A percentile compares a stretch with the other conserved stretches of the same genome.
Conservation (phyloP, 2,888 invertebrate species). For the Ferrisia virgata region DNA sequence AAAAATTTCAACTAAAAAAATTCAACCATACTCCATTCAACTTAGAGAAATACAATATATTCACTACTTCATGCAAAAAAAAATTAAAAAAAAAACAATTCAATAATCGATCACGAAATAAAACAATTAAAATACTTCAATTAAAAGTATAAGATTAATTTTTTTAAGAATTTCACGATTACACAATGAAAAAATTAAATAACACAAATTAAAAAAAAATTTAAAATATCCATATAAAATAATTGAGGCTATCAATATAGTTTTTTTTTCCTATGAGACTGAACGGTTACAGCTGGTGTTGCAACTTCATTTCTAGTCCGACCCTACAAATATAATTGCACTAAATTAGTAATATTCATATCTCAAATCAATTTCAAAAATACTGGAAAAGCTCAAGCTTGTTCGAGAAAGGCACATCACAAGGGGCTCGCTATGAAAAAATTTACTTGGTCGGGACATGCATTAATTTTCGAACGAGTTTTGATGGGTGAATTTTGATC, state of each 20-base stretch:
- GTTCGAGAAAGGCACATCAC: not conserved
- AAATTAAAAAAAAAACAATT: not conserved
- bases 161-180: not conserved
- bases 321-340: not conserved
- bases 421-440: not conserved
- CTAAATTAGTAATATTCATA: not conserved
- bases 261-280: constrained; percentile 24
- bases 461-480: not conserved
- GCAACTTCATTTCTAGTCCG: constrained; percentile 22
- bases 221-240: not conserved
- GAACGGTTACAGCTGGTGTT: constrained; percentile 1
- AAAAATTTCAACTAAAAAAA: too few relatives aligned
- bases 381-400: not conserved
- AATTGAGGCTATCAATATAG: not conserved
- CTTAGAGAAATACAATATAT: not conserved
- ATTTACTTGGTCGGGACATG: not conserved
- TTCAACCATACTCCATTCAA: not conserved
- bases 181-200: not conserved
- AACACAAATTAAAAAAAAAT: not conserved
- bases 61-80: not conserved
- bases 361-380: not conserved
- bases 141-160: not conserved
- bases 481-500: not conserved
- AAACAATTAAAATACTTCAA: not conserved
- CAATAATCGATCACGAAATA: not conserved